phyloP scores from a whole-genome alignment of 2,113 vertebrate species.

The Ochotona princeps region DNA sequence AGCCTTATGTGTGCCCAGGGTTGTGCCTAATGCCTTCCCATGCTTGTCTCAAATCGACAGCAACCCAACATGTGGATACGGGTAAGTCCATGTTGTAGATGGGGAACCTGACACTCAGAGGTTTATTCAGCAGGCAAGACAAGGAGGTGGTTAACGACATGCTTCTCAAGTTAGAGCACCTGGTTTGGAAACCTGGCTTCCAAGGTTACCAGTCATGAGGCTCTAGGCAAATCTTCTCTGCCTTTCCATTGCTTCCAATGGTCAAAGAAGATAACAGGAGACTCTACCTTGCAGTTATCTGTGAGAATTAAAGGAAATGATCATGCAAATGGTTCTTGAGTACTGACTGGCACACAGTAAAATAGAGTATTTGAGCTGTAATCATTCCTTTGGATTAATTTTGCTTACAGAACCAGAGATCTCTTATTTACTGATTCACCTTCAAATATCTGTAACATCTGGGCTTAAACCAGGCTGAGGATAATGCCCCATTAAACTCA shows the following conservation, averaged over 20 bases:
- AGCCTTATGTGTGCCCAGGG: background rate
- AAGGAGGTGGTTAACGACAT: background rate
- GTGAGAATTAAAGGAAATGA: conserved; percentile 48
- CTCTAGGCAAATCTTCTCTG: background rate
- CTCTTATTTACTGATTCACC: too few relatives aligned
- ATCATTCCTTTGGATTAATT: conserved; percentile 15
- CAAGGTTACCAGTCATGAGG: conserved; percentile 9
- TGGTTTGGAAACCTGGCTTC: conserved; percentile 22
- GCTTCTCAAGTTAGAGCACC: background rate
- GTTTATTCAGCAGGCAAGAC: background rate
- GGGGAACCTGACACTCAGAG: background rate
- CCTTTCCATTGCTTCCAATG: conserved; percentile 15
- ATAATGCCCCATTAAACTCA: too few relatives aligned
- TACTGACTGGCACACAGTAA: background rate
- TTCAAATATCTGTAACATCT: too few relatives aligned
- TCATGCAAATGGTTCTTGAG: background rate
- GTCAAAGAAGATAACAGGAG: conserved; percentile 41
- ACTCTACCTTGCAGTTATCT: conserved; percentile 27
- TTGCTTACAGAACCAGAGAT: too few relatives aligned
- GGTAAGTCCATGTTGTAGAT: conserved; percentile 48
- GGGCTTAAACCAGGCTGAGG: too few relatives aligned
- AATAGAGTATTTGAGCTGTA: background rate
- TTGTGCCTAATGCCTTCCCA: background rate
- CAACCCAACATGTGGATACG: background rate
- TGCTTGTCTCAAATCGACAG: conserved; percentile 14